phyloP scores from a whole-genome alignment of 2,113 vertebrate genomes.

The Herpailurus yagouaroundi region DNA sequence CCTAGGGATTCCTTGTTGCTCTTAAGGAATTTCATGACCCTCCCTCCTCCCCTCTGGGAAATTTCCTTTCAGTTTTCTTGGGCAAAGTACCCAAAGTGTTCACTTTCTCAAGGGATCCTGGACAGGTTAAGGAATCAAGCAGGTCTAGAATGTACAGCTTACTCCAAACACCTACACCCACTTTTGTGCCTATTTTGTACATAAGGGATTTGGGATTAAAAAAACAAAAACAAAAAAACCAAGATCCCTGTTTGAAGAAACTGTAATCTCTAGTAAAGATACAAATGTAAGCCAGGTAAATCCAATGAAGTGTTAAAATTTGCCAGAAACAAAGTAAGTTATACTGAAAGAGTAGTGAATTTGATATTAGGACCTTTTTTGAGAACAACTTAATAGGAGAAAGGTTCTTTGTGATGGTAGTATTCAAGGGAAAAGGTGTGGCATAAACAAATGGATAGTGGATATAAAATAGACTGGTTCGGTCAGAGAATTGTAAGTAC shows the following conservation, averaged over 20 bases:
- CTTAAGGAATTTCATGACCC: background rate
- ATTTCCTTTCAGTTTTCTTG: background rate
- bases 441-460: background rate
- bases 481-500: background rate
- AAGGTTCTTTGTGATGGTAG: background rate
- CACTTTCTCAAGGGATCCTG: background rate
- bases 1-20: background rate
- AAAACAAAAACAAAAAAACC: background rate
- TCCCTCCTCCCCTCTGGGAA: background rate
- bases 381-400: background rate
- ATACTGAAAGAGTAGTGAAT: background rate
- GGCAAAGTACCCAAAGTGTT: background rate
- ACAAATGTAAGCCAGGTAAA: background rate
- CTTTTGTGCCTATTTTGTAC: background rate
- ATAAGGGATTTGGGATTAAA: background rate
- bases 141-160: background rate
- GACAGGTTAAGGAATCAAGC: background rate
- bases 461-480: background rate
- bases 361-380: conserved; percentile 1
- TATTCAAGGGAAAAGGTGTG: background rate
- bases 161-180: background rate
- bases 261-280: background rate
- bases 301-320: background rate
- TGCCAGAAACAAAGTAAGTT: background rate
- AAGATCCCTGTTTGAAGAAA: background rate